Evolutionary conservation across 2,888 invertebrate genomes (phyloP), one percentile per base, ranked within the genome.

Genomic region (Frankliniella fusca): DNA sequence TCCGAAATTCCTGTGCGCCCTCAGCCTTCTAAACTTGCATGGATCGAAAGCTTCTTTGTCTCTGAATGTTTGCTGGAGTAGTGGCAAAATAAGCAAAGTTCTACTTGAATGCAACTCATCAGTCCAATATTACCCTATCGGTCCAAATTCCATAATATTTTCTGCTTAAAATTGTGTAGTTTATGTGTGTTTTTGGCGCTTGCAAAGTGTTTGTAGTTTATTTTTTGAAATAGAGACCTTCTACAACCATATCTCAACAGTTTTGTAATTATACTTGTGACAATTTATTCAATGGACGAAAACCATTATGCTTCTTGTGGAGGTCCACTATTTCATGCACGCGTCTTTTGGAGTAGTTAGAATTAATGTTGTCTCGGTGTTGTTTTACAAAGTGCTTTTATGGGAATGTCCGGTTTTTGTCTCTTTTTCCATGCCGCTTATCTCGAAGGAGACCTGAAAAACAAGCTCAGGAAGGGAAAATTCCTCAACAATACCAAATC

Each of bases 381-480:
- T 76, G 70, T 76, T 27, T 27, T 76, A 76, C 70, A 76, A 76
- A 76, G 70, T 76, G 70, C 70, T 76, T 76, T 76, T 76, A 76
- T 76, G 70, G 70, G 70, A 76, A 76, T 76, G 70, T 61, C 81
- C 54, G 61, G 81, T 61, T 81, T 50, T 81, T 48, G 12, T 80
- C 79, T 81, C 49, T 48, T 80, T 82, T 79, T 79, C 76, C 76
- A 79, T 80, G 79, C 48, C 70, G 70, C 70, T 76, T 76, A 76
- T 27, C 70, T 27, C 86, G 61, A 88, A 93, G 94, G 94, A 88
- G 95, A 96, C 90, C 90, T 93, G 85, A 93, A 92, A 89, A 93
- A 92, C 88, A 95, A 95, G 90, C 90, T 94, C 88, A 95, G 94
- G 89, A 93, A 94, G 89, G 93, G 93, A 86, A 94, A 94, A 90